Evolutionary conservation across 37 sponge, comb jelly and placozoan species (phyloP).

Genomic region (Tethya wilhelma): DNA sequence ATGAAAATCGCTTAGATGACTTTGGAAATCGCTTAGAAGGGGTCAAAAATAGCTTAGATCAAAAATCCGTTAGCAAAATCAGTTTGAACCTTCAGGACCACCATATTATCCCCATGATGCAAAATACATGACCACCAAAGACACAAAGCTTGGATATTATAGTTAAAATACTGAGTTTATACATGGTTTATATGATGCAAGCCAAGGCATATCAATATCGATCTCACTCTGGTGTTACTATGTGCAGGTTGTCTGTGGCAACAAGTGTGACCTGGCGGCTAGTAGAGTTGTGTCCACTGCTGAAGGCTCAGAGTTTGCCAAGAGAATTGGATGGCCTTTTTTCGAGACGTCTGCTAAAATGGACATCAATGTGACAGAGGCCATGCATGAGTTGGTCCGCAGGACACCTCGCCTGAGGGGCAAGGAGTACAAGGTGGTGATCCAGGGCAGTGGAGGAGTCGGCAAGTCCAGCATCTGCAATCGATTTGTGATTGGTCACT

Average conservation of each 20-base stretch:
- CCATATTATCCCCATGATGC: background rate
- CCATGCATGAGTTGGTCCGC: conserved; percentile 82
- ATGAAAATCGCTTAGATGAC: no score
- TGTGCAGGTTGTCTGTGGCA: conserved; percentile 84
- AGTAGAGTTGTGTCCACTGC: conserved; percentile 51
- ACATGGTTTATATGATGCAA: background rate
- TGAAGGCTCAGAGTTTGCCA: conserved; percentile 69
- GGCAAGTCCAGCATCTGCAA: conserved; percentile 87
- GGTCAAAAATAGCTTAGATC: no score
- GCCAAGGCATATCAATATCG: background rate
- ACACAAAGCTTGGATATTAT: background rate
- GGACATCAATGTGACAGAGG: conserved; percentile 68
- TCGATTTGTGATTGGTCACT: conserved; percentile 68
- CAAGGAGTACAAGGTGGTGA: conserved; percentile 72
- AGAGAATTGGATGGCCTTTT: conserved; percentile 68
- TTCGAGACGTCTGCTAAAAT: conserved; percentile 93
- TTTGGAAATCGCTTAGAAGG: no score
- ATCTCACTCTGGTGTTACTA: background rate
- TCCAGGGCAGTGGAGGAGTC: conserved; percentile 89
- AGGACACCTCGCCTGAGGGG: conserved; percentile 57
- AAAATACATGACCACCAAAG: background rate
- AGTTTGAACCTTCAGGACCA: no score
- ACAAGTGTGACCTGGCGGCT: conserved; percentile 82
- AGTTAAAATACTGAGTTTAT: background rate
- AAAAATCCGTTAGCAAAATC: no score